Evolutionary conservation across 2,113 vertebrate species (phyloP).

Genomic region (Strix uralensis): DNA sequence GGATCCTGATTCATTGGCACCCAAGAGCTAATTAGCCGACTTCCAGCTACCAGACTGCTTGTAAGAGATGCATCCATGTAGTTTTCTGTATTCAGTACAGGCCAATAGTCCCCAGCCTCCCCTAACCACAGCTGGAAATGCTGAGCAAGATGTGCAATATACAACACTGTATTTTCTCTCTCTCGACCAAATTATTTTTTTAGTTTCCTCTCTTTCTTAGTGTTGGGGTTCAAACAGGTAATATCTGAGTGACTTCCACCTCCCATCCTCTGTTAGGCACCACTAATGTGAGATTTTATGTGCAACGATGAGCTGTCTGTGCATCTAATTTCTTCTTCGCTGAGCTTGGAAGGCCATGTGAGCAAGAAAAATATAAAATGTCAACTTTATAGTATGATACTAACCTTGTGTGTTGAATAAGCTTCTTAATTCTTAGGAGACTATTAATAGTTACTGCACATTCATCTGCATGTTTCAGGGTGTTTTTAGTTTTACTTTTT

Average conservation of each 20-base stretch:
- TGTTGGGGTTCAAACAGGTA: neutral
- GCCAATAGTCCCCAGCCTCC: neutral
- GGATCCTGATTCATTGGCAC: neutral
- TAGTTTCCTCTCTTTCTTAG: neutral
- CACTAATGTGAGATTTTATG: neutral
- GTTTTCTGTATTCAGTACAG: neutral
- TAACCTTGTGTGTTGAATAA: neutral
- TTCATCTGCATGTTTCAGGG: neutral
- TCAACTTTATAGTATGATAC: neutral
- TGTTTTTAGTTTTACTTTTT: neutral
- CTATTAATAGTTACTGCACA: neutral
- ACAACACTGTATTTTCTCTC: neutral
- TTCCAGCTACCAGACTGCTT: neutral
- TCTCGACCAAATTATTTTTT: neutral
- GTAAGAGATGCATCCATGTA: neutral
- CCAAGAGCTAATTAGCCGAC: neutral
- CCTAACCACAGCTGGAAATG: neutral
- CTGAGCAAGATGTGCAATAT: neutral
- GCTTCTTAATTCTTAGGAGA: neutral
- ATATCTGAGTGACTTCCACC: neutral
- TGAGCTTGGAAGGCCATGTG: neutral
- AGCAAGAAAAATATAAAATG: neutral
- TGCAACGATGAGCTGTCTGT: neutral
- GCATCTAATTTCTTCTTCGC: neutral
- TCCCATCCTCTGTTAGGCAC: neutral